Percentiles rank a stretch among this genome's conserved stretches.
Evolutionary conservation across 2,113 vertebrate genomes (phyloP).

Genomic region (Oostethus manadensis): DNA sequence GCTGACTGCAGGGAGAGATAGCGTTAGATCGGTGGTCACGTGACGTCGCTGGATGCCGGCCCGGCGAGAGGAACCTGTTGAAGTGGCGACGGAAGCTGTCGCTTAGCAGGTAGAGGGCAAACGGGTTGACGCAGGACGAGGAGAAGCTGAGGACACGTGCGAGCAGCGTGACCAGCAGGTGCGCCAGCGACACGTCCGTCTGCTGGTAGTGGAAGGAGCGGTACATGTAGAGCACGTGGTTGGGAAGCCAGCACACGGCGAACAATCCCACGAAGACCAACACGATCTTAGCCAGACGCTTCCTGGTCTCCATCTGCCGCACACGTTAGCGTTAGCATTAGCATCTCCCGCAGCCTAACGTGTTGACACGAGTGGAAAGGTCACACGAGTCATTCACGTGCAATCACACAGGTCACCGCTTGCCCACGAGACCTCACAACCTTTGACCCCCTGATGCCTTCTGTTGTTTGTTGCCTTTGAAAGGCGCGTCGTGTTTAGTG

Average conservation of each 20-base stretch:
- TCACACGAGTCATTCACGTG: not conserved
- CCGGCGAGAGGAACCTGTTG: slow-evolving; percentile 64
- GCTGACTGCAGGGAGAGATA: slow-evolving; percentile 64
- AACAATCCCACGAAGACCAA: slow-evolving; percentile 88
- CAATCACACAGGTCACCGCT: not conserved
- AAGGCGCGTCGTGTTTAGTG: too few species aligned
- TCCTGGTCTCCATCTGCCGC: slow-evolving; percentile 86
- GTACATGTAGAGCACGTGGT: slow-evolving; percentile 90
- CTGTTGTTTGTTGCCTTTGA: not conserved
- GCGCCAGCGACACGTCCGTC: slow-evolving; percentile 79
- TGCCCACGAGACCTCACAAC: not conserved
- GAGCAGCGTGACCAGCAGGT: slow-evolving; percentile 83
- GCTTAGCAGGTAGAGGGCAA: slow-evolving; percentile 90
- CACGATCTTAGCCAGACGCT: slow-evolving; percentile 91
- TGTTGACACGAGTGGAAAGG: not conserved
- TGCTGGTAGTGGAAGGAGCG: slow-evolving; percentile 85
- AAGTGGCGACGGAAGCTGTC: slow-evolving; percentile 88
- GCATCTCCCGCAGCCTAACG: not conserved
- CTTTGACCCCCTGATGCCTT: not conserved
- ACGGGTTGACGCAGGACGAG: slow-evolving; percentile 90
- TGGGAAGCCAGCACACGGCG: slow-evolving; percentile 89
- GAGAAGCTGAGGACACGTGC: slow-evolving; percentile 87
- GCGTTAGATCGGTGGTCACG: not conserved
- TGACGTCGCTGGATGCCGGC: not conserved
- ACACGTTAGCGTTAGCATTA: not conserved